Base-by-base conservation (phyloP, 2,113 vertebrate species). In the Barnardius zonarius region DNA sequence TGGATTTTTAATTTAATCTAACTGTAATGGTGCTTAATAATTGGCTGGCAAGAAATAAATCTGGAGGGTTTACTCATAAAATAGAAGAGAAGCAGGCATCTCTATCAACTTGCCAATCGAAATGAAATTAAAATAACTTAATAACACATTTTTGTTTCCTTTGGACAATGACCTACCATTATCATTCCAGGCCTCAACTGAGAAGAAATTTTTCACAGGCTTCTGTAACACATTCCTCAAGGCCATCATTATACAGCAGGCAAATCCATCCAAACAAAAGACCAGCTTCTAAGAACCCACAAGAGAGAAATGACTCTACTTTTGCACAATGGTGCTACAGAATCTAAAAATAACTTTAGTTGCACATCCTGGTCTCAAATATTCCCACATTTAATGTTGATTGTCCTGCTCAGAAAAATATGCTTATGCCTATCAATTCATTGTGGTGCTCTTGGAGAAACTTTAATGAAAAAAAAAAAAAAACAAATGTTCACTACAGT, bases 111-210 rank as follows among this genome's bases (percentile, higher is more conserved):
- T 97, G 96, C 69, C 82, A 91, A 92, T 28, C 88, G 54, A 95
- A 96, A 96, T 91, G 23, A 89, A 92, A 95, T 90, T 94, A 93
- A 93, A 97, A 96, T 95, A 95, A 95, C 77, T 95, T 95, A 96
- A 95, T 94, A 96, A 94, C 77, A 95, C 62, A 75, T 92, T 96
- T 93, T 89, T 83, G 84, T 93, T 96, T 96, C 75, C 57, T 94
- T 92, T 93, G 75, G 88, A 96, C 77, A 95, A 90, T 90, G 66
- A 91, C 62, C 64, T 92, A 85, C 69, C 80, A 91, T 93, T 82
- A 96, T 12, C 17, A 39, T 75, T 96, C 76, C 78, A 92, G 94
- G 86, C 57, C 74, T 91, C 49, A 88, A 72, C 61, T 83, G 83
- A 93, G 83, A 90, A 64, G 67, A 86, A 44, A 44, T 63, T 84